Conservation (phyloP, 1,140 invertebrate species). For the Nomia melanderi region DNA sequence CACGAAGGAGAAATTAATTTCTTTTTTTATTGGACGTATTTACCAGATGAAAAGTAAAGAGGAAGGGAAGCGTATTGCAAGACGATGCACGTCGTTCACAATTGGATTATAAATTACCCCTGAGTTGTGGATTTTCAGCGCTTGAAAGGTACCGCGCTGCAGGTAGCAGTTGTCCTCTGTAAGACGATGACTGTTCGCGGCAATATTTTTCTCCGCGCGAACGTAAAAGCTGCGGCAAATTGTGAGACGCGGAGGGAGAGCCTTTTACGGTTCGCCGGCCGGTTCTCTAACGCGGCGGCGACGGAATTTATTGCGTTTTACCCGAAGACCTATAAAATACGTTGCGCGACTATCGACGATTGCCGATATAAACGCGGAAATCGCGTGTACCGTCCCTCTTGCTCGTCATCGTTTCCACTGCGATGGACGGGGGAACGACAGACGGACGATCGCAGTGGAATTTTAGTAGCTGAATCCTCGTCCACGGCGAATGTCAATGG, state of each 20-base stretch:
- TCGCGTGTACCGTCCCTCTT: not conserved
- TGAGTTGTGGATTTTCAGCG: too few species aligned
- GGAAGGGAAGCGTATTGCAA: too few species aligned
- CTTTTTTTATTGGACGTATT: too few species aligned
- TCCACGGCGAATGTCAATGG: too few species aligned
- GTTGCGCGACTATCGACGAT: conserved; percentile 7
- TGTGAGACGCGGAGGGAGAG: not conserved
- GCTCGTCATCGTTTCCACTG: not conserved
- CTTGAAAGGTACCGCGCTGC: too few species aligned
- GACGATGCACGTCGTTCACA: too few species aligned
- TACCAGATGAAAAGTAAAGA: too few species aligned
- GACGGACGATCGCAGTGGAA: too few species aligned
- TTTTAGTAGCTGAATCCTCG: too few species aligned
- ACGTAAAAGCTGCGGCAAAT: conserved; percentile 25
- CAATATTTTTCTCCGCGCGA: conserved; percentile 27
- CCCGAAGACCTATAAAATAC: not conserved
- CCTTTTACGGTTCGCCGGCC: conserved; percentile 17
- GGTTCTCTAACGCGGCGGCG: not conserved
- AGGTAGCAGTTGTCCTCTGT: conserved; percentile 14
- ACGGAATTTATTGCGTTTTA: conserved; percentile 8
- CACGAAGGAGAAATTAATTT: too few species aligned
- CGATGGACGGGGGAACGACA: too few species aligned
- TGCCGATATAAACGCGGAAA: conserved; percentile 2
- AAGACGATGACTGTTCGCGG: not conserved
- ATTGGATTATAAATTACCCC: too few species aligned